Evolutionary conservation across 2,113 vertebrate genomes (phyloP).

Genomic region (Protomyctophum bolini): DNA sequence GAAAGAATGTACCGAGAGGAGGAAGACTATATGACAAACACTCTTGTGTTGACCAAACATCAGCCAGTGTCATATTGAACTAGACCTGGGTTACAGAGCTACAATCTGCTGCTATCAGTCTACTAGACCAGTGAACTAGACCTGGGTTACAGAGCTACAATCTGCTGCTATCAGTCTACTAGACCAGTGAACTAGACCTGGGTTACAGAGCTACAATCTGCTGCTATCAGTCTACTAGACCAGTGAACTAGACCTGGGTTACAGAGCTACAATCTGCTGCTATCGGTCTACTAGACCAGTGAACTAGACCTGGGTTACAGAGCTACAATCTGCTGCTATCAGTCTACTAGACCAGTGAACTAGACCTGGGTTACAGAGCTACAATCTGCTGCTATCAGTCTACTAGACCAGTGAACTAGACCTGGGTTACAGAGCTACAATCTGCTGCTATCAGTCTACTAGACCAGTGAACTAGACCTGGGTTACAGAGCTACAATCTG

Average conservation of each 20-base stretch:
- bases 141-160: conserved; percentile 9
- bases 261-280: neutral
- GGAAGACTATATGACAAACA: conserved; percentile 10
- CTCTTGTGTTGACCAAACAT: conserved; percentile 9
- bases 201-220: conserved; percentile 3
- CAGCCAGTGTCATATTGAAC: neutral
- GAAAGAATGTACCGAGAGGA: conserved; percentile 5
- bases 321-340: neutral
- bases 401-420: too few relatives aligned
- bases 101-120: neutral
- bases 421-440: conserved; percentile 9
- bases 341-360: too few relatives aligned
- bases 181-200: conserved; percentile 6
- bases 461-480: conserved; percentile 6
- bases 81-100: conserved; percentile 10
- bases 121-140: conserved; percentile 1
- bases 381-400: neutral
- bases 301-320: conserved; percentile 10
- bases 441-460: neutral
- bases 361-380: conserved; percentile 10
- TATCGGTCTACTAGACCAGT: too few relatives aligned
- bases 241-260: conserved; percentile 6
- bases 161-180: neutral
- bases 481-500: conserved; percentile 3
- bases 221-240: too few relatives aligned